phyloP scores from a whole-genome alignment of 1,140 invertebrate species.

The Condylostylus longicornis region DNA sequence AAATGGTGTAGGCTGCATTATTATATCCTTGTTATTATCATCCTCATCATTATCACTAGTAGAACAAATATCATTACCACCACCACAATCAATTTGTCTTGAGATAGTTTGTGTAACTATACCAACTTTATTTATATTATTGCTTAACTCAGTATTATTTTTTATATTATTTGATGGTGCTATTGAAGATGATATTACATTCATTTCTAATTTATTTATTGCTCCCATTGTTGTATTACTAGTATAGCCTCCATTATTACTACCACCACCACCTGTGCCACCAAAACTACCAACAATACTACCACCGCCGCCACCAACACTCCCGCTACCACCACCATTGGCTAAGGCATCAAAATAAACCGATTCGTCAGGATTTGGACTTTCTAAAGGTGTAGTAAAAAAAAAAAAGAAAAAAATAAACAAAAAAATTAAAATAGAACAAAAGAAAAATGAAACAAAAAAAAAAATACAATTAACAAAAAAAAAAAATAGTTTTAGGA shows the following conservation, averaged over 20 bases:
- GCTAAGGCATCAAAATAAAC: slow-evolving; percentile 25
- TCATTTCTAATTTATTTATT: not conserved
- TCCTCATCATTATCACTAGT: not conserved
- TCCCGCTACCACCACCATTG: too few relatives aligned
- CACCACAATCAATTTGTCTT: too few relatives aligned
- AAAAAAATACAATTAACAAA: not conserved
- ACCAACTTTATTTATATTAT: too few relatives aligned
- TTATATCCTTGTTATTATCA: too few relatives aligned
- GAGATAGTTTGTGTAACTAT: too few relatives aligned
- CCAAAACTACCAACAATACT: too few relatives aligned
- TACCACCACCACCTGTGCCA: too few relatives aligned
- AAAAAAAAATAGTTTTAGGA: not conserved
- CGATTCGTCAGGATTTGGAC: slow-evolving; percentile 21
- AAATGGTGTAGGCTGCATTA: too few relatives aligned
- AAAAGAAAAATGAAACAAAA: not conserved
- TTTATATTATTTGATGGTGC: not conserved
- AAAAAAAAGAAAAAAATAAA: slow-evolving; percentile 1
- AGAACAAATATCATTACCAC: too few relatives aligned
- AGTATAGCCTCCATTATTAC: too few relatives aligned
- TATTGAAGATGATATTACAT: not conserved
- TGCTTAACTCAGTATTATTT: too few relatives aligned
- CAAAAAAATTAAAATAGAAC: not conserved
- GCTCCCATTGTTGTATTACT: not conserved
- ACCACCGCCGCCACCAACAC: too few relatives aligned
- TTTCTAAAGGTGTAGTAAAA: slow-evolving; percentile 11